Evolutionary conservation across 2,113 vertebrate species (phyloP), one percentile per base, ranked within the genome.

Genomic region (Mus spicilegus): DNA sequence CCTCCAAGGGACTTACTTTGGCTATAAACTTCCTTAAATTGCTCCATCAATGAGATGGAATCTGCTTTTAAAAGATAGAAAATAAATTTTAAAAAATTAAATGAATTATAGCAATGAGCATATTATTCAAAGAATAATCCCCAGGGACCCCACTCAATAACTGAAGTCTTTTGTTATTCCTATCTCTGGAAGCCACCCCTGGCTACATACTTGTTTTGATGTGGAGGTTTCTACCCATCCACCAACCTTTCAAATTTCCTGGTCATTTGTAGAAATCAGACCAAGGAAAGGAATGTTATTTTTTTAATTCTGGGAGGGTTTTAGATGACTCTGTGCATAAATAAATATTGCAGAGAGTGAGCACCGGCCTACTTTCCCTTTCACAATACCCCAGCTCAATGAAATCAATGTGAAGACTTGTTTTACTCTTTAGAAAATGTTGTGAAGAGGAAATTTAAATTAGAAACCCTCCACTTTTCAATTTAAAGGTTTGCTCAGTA

Each of bases 31-130:
- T 49, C 20, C 69, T 80, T 14, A 1, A 69, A 69, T 54, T 54
- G 28, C 39, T n/a, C 51, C 17, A 42, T 6, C 56, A 10, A 61
- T 22, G 17, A 87, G 56, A 9, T 69, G 16, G 19, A 36, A 82
- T 49, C 42, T 88, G 11, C 20, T 72, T 88, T 9, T 76, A 80
- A 80, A 42, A 84, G 49, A 39, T 61, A 63, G 51, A 96, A 95
- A 89, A 80, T 22, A 14, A 65, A 70, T 72, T 86, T 89, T 85
- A n/a, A 76, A 91, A 96, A 87, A 39, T 82, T 91, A 93, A 91
- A 51, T 89, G 51, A 77, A n/a, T 88, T 82, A 39, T 3, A 36
- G 61, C 82, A 89, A 94, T 7, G 0, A 75, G 63, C 17, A 39
- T 20, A 7, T 76, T 70, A 36, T 89, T 96, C n/a, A 97, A 94